Base-by-base conservation (phyloP, 2,888 invertebrate species). In the Agonopterix arenella region DNA sequence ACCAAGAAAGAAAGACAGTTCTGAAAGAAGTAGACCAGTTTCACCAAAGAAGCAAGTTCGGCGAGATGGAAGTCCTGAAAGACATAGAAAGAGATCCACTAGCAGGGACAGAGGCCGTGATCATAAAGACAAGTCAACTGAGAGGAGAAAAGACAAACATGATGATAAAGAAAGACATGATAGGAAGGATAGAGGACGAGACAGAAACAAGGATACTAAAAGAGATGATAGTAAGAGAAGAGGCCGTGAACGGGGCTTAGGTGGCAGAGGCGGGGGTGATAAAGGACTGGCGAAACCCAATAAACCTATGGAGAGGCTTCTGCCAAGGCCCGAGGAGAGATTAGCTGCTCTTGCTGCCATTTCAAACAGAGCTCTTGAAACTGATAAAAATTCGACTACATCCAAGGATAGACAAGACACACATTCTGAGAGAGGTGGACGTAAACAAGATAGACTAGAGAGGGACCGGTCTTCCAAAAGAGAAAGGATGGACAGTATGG, bases 171-270 rank as follows among this genome's bases (percentile, higher is more conserved):
- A 92, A 60, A 80, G 91, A 65, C 86, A 93, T 57, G 93, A 93
- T 52, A 86, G 93, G 46, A 92, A 92, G 58, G 95, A 95, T 57
- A 88, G 95, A 56, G 93, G 93, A 48, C 91, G 95, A 50, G 90
- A 90, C 81, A 82, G 92, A 55, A 91, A 89, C 58, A 79, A 92
- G 49, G 93, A 88, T 54, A 76, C 68, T 59, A 90, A 90, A 76
- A 75, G 89, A 60, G 85, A 86, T 57, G 90, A 91, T 52, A 80
- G 88, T 50, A 86, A 90, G 61, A 76, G 92, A 56, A 72, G 90
- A 52, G 89, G 85, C 9, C 76, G 91, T 38, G 86, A 85, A 36
- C 70, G 84, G 50, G 85, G 88, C n/a, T 66, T 84, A 45, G 89
- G 91, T 45, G 89, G 90, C 50, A 67, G 76, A 53, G 73, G 83